These are phyloP conservation scores for Lamellibrachia luymesi DNA, from an alignment of 1,140 invertebrate species.

Conservation along the genomic window DNA sequence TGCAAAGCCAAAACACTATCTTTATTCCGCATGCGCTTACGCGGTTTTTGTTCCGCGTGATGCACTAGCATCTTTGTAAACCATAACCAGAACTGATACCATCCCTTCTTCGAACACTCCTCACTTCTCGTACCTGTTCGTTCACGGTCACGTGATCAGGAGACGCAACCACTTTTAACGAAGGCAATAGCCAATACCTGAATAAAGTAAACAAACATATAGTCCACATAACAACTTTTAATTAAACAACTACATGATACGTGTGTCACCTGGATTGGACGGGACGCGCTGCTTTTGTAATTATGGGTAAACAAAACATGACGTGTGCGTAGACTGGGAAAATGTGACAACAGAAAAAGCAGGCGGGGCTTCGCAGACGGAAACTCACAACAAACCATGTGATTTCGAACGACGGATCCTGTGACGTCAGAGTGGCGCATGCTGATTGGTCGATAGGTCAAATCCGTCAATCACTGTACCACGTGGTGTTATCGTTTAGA, in stretches of 20 bases:
- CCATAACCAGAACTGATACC: background rate
- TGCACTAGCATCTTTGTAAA: background rate
- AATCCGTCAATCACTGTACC: slow-evolving; percentile 47
- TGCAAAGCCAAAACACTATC: background rate
- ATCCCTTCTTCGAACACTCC: background rate
- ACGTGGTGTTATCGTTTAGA: slow-evolving; percentile 49
- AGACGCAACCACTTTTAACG: background rate
- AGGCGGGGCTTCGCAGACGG: background rate
- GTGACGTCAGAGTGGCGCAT: slow-evolving; percentile 34
- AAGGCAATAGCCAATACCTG: background rate
- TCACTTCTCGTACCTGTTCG: slow-evolving; percentile 3
- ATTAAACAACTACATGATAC: background rate
- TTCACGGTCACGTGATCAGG: background rate
- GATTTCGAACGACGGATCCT: slow-evolving; percentile 34
- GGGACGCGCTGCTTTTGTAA: background rate
- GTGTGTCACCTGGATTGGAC: background rate
- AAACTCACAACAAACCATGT: slow-evolving; percentile 39
- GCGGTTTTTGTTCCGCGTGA: background rate
- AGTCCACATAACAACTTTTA: background rate
- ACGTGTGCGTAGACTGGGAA: background rate
- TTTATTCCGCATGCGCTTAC: background rate
- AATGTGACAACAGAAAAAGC: slow-evolving; percentile 1
- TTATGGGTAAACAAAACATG: background rate
- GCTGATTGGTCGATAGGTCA: slow-evolving; percentile 39
- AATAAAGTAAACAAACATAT: slow-evolving; percentile 6